Base-by-base conservation (phyloP, 2,113 vertebrate species). In the Geococcyx californianus region DNA sequence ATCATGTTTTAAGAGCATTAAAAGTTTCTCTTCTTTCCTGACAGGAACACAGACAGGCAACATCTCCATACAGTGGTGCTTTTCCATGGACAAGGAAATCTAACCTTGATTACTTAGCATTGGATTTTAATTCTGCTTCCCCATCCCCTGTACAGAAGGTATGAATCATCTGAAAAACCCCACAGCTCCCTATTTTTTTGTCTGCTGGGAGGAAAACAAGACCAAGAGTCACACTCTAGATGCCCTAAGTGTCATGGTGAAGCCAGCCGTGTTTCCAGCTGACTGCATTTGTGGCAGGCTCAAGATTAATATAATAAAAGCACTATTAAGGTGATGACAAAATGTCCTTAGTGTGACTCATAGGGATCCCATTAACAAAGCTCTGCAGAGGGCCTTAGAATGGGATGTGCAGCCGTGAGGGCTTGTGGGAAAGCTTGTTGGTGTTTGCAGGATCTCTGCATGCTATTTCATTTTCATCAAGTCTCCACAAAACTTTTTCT, bases 81-180 rank as follows among this genome's bases (percentile, higher is more conserved):
- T 98, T 98, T 85, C 96, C 95, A 14, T 98, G 98, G 98, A 94
- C 95, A 24, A 98, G 98, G 94, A 98, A 97, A 92, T 99, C 98
- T 66, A 98, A 98, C 96, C 98, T 99, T 69, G 99, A 99, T 95
- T 99, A 99, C 96, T 97, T 99, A 96, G 99, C 99, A 15, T 96
- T 99, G 97, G 99, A 99, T 98, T 99, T 99, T 97, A 99, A 99
- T 95, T 99, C 99, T 26, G 98, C 98, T 47, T 99, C 99, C 45
- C 98, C 99, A 29, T 99, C 99, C 49, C 99, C 99, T 92, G 98
- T 98, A 44, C 99, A 99, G 87, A 99, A 99, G 99, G 99, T 99
- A 98, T 4, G 72, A 86, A 52, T 82, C 54, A 26, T 8, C 33
- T 55, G 45, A n/a, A 56, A 91, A 83, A 47, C 29, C 38, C 52